Percentiles rank a stretch among this genome's conserved stretches.
Conservation (phyloP, 2,888 invertebrate genomes). For the Drosophila nr. perissopoda region DNA sequence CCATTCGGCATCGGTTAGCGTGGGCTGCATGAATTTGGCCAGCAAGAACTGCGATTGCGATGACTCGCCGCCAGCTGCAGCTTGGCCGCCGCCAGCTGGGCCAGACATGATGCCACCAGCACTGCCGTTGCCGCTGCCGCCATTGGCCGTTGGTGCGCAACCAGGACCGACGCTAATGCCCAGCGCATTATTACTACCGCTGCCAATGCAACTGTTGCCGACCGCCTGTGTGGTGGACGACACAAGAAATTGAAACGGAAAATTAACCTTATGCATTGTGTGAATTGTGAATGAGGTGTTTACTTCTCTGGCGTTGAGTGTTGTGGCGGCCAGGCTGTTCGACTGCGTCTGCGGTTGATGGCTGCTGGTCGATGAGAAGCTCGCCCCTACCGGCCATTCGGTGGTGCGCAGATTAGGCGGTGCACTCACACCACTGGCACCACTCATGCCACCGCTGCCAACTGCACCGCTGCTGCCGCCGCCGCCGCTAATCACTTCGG, state of each 20-base stretch:
- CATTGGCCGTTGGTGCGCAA: slow-evolving; percentile 65
- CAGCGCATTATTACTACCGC: slow-evolving; percentile 71
- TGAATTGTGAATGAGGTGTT: not conserved
- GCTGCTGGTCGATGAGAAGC: slow-evolving; percentile 78
- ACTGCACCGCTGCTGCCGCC: slow-evolving; percentile 58
- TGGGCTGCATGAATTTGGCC: slow-evolving; percentile 86
- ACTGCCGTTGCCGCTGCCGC: slow-evolving; percentile 59
- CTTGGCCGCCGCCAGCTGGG: slow-evolving; percentile 56
- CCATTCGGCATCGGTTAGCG: slow-evolving; percentile 86
- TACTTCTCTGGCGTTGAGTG: slow-evolving; percentile 84
- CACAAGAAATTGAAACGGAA: slow-evolving; percentile 1
- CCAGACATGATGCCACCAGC: slow-evolving; percentile 58
- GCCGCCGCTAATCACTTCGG: slow-evolving; percentile 85
- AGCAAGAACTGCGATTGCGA: slow-evolving; percentile 83
- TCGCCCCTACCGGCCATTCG: slow-evolving; percentile 83
- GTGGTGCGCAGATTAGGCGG: slow-evolving; percentile 78
- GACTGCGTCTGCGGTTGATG: slow-evolving; percentile 84
- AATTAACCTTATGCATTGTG: slow-evolving; percentile 5
- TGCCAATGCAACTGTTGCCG: slow-evolving; percentile 72
- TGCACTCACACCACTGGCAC: slow-evolving; percentile 67
- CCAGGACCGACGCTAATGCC: slow-evolving; percentile 76
- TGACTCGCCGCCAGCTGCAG: slow-evolving; percentile 69
- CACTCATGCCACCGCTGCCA: slow-evolving; percentile 66
- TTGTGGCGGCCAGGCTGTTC: slow-evolving; percentile 81
- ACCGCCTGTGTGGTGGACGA: slow-evolving; percentile 56